Evolutionary conservation across 2,888 invertebrate genomes (phyloP), one percentile per base, ranked within the genome.

Genomic region (Xylophagus ater): DNA sequence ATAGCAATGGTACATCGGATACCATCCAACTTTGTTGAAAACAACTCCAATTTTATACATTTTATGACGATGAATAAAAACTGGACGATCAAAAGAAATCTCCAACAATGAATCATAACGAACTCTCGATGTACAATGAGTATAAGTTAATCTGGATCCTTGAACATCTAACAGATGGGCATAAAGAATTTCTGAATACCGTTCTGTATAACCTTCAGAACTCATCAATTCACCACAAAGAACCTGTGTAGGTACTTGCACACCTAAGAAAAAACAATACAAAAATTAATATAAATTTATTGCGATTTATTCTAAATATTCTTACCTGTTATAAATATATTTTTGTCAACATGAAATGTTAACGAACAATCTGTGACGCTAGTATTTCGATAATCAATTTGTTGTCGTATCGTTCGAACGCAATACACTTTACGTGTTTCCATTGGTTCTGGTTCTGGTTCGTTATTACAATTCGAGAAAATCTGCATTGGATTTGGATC

Each of bases 1-100:
- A 1, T 76, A 73, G 56, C 82, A 82, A 4, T 74, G 72, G 46
- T 81, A 84, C 69, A 81, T 75, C 5, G 85, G 84, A 64, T 87
- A 87, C 74, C 80, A 80, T 10, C 86, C 86, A 45, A 74, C 71
- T 58, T 83, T 84, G 65, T 86, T 84, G 64, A 86, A 76, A 29
- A 83, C 83, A 18, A 86, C 81, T 34, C 81, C 84, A 49, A 87
- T 78, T 59, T 82, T 80, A 62, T 86, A 87, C 38, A 79, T 72
- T 76, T 83, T 59, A 47, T 56, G 55, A 8, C 62, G 70, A 57
- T 81, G 80, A 51, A 87, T 81, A 51, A 78, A 81, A 41, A 85
- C 78, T 6, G 84, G 81, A 6, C 83, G 65, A 66, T 86, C 83
- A 62, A 86, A 86, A 48, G 76, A 77, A 51, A 87, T 81, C 62